These are phyloP conservation scores for Leptobrachium ailaonicum DNA, from an alignment of 2,113 vertebrate genomes.

Conservation along the genomic window DNA sequence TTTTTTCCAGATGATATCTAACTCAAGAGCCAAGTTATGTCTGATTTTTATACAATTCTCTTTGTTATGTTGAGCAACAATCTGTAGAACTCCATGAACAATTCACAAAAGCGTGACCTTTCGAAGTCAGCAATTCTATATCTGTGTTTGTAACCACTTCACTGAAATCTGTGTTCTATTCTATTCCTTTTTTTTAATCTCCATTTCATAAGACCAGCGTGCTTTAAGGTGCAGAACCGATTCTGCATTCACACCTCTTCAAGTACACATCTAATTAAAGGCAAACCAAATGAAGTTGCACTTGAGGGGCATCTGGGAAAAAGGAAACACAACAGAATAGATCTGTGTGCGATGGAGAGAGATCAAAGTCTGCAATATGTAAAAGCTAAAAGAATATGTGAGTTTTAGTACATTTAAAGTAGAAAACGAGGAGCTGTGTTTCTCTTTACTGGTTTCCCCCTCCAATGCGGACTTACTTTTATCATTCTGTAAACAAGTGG, in stretches of 20 bases:
- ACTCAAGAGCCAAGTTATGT: background rate
- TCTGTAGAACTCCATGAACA: slow-evolving; percentile 6
- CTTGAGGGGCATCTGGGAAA: slow-evolving; percentile 21
- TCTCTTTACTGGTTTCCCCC: background rate
- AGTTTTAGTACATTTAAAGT: slow-evolving; percentile 6
- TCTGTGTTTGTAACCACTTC: slow-evolving; percentile 20
- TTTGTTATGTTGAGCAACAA: slow-evolving; percentile 4
- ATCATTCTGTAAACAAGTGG: background rate
- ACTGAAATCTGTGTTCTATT: slow-evolving; percentile 26
- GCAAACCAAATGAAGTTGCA: slow-evolving; percentile 33
- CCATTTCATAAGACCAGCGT: slow-evolving; percentile 14
- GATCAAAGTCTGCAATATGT: slow-evolving; percentile 43
- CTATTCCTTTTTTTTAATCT: slow-evolving; percentile 17
- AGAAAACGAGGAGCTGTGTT: slow-evolving; percentile 1
- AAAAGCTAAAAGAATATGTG: slow-evolving; percentile 17
- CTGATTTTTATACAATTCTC: slow-evolving; percentile 9
- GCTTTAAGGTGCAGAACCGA: slow-evolving; percentile 26
- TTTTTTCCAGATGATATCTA: background rate
- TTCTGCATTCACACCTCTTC: slow-evolving; percentile 38
- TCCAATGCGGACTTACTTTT: slow-evolving; percentile 4
- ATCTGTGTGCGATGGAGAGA: slow-evolving; percentile 20
- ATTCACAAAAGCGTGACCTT: slow-evolving; percentile 32
- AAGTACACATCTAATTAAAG: slow-evolving; percentile 48
- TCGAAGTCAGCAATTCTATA: slow-evolving; percentile 17
- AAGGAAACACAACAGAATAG: slow-evolving; percentile 22